Evolutionary conservation across 2,888 invertebrate species (phyloP), one percentile per base, ranked within the genome.

Genomic region (Volucella inanis): DNA sequence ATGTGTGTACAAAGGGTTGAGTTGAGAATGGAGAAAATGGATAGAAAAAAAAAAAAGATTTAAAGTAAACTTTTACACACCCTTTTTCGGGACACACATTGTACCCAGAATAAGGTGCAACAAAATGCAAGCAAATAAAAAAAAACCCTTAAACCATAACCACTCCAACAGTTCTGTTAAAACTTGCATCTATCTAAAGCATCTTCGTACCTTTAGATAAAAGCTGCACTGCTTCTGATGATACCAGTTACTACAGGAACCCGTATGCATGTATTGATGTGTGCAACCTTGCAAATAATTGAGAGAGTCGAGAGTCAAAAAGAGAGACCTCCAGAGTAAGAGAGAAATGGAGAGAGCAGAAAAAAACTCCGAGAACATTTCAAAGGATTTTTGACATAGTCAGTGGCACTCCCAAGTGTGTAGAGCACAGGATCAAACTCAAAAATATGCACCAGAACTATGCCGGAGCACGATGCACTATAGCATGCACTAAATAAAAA

Each of bases 1-100:
- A 22, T 3, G 3, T 31, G 6, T 31, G 31, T 31, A 31, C 31
- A 6, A 31, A 6, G 31, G 31, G 4, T 31, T 31, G 31, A 31
- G 31, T 31, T 49, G 11, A 14, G 50, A 57, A 61, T 65, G 49
- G 31, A 49, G 50, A 65, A 43, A 11, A 31, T 14, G 59, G 45
- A 49, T 22, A 18, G 64, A 52, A 47, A 72, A 55, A 39, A 45
- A n/a, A 72, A 45, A 57, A 47, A 62, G 55, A 52, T 72, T 81
- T 68, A 67, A 72, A 85, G 76, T 72, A 81, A 85, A 85, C 81
- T 81, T 85, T 85, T 77, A 85, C 85, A 85, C 85, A 85, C 85
- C 85, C 85, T 85, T 85, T 85, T 85, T 81, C 81, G 72, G 76
- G 71, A 76, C 68, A 85, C 67, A 76, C 67, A 80, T 65, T 80